These are phyloP conservation scores for Cryptoprocta ferox DNA, from an alignment of 2,797 vertebrate genomes.

Conservation along the genomic window DNA sequence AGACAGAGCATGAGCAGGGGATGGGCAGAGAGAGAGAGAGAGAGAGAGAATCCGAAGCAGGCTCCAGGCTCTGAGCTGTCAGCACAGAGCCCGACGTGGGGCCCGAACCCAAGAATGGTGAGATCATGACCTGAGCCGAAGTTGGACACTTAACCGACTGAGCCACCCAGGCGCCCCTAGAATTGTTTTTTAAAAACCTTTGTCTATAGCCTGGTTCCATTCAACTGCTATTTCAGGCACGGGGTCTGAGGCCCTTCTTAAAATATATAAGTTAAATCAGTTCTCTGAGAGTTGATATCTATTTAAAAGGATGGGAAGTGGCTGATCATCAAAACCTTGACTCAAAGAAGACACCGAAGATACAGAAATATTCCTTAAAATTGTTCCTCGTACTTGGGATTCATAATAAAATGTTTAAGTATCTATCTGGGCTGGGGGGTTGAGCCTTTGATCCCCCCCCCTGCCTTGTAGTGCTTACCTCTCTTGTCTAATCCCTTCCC, in stretches of 20 bases:
- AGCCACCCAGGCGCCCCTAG: no score
- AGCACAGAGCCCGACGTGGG: no score
- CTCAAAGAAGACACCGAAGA: background rate
- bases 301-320: background rate
- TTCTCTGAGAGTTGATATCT: background rate
- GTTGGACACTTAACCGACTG: no score
- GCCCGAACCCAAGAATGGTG: rapidly evolving
- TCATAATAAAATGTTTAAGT: background rate
- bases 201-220: background rate
- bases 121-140: no score
- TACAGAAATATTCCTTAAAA: background rate
- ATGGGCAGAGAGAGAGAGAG: no score
- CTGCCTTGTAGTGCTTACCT: background rate
- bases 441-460: background rate
- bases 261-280: background rate
- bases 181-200: background rate
- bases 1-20: no score
- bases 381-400: background rate
- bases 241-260: background rate
- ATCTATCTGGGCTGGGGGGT: background rate
- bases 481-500: background rate
- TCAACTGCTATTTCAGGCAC: background rate
- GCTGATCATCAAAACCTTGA: background rate
- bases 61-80: no score
- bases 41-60: no score